phyloP scores from a whole-genome alignment of 2,888 invertebrate genomes.

The Microchrysa polita region DNA sequence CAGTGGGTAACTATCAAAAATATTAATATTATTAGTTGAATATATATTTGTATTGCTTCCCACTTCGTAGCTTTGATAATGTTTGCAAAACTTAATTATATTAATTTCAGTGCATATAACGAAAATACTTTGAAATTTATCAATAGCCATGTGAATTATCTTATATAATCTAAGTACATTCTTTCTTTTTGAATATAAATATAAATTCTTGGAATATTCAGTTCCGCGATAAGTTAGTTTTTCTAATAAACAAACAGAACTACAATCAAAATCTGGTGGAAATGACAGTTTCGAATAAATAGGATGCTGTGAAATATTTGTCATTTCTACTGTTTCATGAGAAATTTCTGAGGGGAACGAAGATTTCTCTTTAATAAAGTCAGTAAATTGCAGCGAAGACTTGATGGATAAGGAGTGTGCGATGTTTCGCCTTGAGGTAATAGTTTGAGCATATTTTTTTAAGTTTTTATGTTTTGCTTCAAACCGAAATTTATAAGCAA shows the following conservation, averaged over 20 bases:
- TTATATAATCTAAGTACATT: neutral
- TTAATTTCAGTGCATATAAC: neutral
- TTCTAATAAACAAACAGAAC: neutral
- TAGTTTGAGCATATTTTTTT: constrained; percentile 19
- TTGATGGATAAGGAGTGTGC: neutral
- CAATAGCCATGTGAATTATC: neutral
- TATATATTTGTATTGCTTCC: neutral
- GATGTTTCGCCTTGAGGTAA: constrained; percentile 15
- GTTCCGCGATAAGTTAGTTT: constrained; percentile 1
- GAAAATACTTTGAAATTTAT: neutral
- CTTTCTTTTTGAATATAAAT: neutral
- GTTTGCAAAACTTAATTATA: neutral
- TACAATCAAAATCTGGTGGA: neutral
- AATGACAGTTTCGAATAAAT: neutral
- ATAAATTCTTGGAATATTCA: neutral
- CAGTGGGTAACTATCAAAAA: neutral
- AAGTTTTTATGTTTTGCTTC: constrained; percentile 8
- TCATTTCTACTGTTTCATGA: neutral
- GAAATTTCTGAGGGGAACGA: neutral
- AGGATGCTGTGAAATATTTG: neutral
- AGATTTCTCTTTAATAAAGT: neutral
- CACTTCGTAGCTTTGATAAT: constrained; percentile 1
- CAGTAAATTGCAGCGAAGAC: constrained; percentile 18
- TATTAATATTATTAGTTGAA: neutral
- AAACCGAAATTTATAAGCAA: too few relatives aligned